phyloP scores from a whole-genome alignment of 2,113 vertebrate species.

The Psophia crepitans region DNA sequence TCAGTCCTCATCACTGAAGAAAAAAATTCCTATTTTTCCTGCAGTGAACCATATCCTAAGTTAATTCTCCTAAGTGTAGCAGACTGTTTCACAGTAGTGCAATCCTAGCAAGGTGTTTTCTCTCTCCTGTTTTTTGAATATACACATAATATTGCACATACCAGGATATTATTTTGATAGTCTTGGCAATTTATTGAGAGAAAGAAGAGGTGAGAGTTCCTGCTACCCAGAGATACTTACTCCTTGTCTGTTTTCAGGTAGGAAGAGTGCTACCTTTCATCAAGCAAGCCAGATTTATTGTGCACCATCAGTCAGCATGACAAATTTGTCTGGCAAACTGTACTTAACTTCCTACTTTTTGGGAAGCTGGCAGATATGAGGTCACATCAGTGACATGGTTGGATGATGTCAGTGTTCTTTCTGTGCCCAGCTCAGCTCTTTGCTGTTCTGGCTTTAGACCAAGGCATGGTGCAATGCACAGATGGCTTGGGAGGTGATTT shows the following conservation, averaged over 20 bases:
- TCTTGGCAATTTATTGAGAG: background rate
- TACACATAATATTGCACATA: background rate
- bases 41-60: background rate
- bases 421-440: background rate
- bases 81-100: background rate
- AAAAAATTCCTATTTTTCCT: background rate
- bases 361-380: background rate
- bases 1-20: background rate
- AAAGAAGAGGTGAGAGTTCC: background rate
- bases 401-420: background rate
- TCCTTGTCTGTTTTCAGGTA: background rate
- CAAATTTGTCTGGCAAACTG: background rate
- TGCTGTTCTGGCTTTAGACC: background rate
- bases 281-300: background rate
- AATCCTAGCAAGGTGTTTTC: background rate
- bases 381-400: background rate
- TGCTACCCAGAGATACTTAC: background rate
- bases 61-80: background rate
- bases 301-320: background rate
- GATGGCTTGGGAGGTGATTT: constrained; percentile 9
- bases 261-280: background rate
- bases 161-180: background rate
- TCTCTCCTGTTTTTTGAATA: background rate
- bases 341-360: background rate
- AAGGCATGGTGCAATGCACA: background rate